Percentiles rank a stretch among this genome's conserved stretches.
phyloP scores from a whole-genome alignment of 2,888 invertebrate species.

The Labia minor region DNA sequence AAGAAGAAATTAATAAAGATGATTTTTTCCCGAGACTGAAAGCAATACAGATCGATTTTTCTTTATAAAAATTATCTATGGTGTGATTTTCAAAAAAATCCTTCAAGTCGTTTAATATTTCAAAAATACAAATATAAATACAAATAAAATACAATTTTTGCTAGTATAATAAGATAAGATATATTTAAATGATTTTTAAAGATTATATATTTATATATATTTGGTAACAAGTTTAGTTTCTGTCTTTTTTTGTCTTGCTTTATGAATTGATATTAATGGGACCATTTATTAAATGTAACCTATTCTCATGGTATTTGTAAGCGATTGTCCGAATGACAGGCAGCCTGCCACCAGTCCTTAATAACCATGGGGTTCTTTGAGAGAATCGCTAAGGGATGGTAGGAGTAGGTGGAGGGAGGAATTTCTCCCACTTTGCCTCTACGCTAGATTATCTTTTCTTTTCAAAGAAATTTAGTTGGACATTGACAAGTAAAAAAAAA shows the following conservation, averaged over 20 bases:
- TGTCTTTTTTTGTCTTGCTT: not conserved
- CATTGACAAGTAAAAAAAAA: not conserved
- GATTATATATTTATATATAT: no score
- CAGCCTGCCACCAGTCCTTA: not conserved
- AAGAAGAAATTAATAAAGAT: no score
- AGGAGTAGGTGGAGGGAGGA: not conserved
- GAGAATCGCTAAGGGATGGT: not conserved
- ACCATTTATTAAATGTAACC: not conserved
- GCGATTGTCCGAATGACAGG: not conserved
- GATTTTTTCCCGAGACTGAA: no score
- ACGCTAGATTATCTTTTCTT: not conserved
- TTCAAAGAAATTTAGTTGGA: not conserved
- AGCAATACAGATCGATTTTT: no score
- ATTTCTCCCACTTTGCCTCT: not conserved
- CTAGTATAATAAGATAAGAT: no score
- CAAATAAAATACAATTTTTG: no score
- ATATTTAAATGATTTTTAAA: no score
- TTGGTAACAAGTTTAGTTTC: not conserved
- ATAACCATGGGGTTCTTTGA: no score
- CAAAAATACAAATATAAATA: no score
- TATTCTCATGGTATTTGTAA: not conserved
- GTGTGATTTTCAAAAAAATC: no score
- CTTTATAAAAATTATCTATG: no score
- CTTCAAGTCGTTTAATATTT: no score
- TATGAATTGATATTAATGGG: constrained; percentile 1